Evolutionary conservation across 1,140 invertebrate genomes (phyloP).

Genomic region (Neelides sp.): DNA sequence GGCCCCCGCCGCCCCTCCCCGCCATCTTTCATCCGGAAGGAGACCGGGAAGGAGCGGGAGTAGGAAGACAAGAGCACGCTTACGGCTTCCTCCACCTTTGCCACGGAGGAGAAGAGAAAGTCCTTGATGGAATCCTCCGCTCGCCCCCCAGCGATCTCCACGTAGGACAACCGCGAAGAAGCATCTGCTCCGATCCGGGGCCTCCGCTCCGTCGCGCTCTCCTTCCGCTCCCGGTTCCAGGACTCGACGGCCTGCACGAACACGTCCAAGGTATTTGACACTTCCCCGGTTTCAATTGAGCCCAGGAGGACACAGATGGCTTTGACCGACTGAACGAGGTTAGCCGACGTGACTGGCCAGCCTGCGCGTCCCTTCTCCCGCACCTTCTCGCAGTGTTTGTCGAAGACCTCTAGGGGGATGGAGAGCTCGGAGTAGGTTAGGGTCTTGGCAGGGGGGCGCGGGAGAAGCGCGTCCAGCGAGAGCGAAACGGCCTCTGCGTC

Average conservation of each 20-base stretch:
- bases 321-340: constrained; percentile 75
- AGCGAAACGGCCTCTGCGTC: constrained; percentile 57
- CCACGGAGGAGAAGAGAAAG: constrained; percentile 33
- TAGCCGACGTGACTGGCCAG: constrained; percentile 43
- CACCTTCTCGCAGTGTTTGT: constrained; percentile 49
- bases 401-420: constrained; percentile 51
- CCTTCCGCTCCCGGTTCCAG: constrained; percentile 22
- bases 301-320: constrained; percentile 77
- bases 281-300: constrained; percentile 70
- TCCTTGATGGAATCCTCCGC: constrained; percentile 9
- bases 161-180: constrained; percentile 17
- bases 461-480: constrained; percentile 58
- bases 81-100: constrained; percentile 55
- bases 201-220: constrained; percentile 9
- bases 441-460: constrained; percentile 53
- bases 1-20: no score
- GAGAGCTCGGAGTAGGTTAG: constrained; percentile 63
- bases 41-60: constrained; percentile 67
- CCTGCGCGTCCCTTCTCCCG: constrained; percentile 45
- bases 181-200: constrained; percentile 21
- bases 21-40: constrained; percentile 49
- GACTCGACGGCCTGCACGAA: constrained; percentile 49
- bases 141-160: constrained; percentile 16
- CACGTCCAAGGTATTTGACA: constrained; percentile 57
- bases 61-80: constrained; percentile 65